phyloP scores from a whole-genome alignment of 2,797 vertebrate species.

The Acipenser oxyrinchus region DNA sequence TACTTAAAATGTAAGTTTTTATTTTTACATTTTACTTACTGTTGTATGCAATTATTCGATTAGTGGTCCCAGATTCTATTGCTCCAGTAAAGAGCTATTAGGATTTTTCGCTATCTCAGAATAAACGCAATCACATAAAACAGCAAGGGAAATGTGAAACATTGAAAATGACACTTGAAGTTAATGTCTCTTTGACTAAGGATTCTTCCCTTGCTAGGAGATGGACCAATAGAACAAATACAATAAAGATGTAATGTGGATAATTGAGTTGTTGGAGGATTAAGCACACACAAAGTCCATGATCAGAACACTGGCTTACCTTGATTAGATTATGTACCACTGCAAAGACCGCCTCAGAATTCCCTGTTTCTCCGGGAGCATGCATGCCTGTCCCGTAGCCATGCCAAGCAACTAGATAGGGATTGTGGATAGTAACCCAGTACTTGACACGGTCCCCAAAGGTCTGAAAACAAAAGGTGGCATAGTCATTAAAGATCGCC shows the following conservation, averaged over 20 bases:
- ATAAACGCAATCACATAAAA: neutral
- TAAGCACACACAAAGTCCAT: too few relatives aligned
- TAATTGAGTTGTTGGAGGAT: too few relatives aligned
- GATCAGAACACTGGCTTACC: slow-evolving; percentile 48
- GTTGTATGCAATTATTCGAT: too few relatives aligned
- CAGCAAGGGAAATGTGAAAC: neutral
- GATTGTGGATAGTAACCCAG: slow-evolving; percentile 95
- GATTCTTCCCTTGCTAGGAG: too few relatives aligned
- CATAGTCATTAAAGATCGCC: slow-evolving; percentile 76
- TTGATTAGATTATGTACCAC: slow-evolving; percentile 89
- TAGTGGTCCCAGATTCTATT: too few relatives aligned
- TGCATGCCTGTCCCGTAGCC: slow-evolving; percentile 82
- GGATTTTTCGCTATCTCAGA: too few relatives aligned
- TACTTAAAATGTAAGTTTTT: too few relatives aligned
- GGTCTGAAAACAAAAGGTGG: slow-evolving; percentile 78
- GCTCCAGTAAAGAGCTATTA: too few relatives aligned
- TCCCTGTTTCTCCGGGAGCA: slow-evolving; percentile 76
- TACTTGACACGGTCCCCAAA: slow-evolving; percentile 80
- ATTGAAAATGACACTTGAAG: neutral
- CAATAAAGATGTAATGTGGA: neutral
- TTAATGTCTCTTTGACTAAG: neutral
- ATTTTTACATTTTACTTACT: too few relatives aligned
- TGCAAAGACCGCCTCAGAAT: slow-evolving; percentile 36
- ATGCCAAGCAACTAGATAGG: slow-evolving; percentile 79
- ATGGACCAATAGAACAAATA: too few relatives aligned